A percentile compares a stretch with the other conserved stretches of the same genome.
phyloP scores from a whole-genome alignment of 2,113 vertebrate genomes.

The Tursiops truncatus region DNA sequence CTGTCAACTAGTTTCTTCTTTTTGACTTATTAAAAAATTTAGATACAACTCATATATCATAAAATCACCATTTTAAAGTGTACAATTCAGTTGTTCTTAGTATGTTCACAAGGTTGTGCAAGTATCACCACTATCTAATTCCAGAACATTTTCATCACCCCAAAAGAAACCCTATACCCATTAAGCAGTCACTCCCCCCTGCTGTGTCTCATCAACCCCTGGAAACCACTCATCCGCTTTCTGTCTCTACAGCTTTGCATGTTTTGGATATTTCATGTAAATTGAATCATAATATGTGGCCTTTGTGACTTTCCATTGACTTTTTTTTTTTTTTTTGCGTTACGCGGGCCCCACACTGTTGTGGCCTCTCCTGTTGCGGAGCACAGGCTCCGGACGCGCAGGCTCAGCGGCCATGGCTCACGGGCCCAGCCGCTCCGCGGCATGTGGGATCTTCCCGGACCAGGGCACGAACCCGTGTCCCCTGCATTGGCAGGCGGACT shows the following conservation, averaged over 20 bases:
- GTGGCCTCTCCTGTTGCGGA: too few relatives aligned
- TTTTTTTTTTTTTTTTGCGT: background rate
- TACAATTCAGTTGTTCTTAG: background rate
- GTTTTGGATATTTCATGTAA: background rate
- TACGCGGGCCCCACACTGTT: too few relatives aligned
- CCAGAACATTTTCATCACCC: background rate
- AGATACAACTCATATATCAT: background rate
- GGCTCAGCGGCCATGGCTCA: too few relatives aligned
- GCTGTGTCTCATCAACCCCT: background rate
- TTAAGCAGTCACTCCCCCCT: background rate
- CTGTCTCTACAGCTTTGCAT: background rate
- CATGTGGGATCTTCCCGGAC: too few relatives aligned
- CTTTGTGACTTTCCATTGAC: background rate
- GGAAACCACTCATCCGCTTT: background rate
- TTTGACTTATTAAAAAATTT: background rate
- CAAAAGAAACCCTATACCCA: background rate
- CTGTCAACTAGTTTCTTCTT: background rate
- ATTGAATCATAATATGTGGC: background rate
- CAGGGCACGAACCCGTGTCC: too few relatives aligned
- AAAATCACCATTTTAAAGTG: slow-evolving; percentile 4
- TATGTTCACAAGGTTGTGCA: background rate
- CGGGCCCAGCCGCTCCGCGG: too few relatives aligned
- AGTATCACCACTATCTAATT: background rate
- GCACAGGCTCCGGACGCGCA: too few relatives aligned
- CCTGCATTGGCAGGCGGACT: too few relatives aligned